Conservation (phyloP, 1,140 invertebrate species). For the Druon quercuslanigerum region DNA sequence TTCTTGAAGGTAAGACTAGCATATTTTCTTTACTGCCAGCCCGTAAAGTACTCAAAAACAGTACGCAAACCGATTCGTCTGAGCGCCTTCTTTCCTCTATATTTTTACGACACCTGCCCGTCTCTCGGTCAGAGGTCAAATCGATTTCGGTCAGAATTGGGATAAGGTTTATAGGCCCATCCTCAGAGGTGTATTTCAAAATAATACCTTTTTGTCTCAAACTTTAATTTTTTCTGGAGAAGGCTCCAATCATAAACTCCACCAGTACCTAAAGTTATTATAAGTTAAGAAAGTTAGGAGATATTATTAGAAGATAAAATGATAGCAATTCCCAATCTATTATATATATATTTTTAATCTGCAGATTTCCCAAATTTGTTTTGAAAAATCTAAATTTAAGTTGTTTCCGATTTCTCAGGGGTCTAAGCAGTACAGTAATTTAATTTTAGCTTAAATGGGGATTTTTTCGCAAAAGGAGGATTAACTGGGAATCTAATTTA, state of each 20-base stretch:
- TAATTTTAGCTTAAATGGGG: too few relatives aligned
- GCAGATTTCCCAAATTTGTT: too few relatives aligned
- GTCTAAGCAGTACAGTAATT: too few relatives aligned
- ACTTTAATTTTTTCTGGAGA: background rate
- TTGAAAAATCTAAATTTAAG: too few relatives aligned
- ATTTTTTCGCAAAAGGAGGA: too few relatives aligned
- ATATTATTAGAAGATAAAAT: too few relatives aligned
- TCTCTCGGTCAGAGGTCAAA: conserved; percentile 37
- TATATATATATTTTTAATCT: too few relatives aligned
- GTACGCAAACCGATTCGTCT: conserved; percentile 33
- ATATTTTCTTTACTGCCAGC: conserved; percentile 20
- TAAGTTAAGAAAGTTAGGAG: too few relatives aligned
- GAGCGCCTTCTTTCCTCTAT: conserved; percentile 33
- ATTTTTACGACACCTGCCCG: conserved; percentile 43
- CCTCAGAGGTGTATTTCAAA: background rate
- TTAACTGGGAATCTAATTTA: too few relatives aligned
- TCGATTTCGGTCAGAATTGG: conserved; percentile 41
- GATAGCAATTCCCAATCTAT: too few relatives aligned
- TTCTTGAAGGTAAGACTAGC: conserved; percentile 7
- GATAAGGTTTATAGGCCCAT: conserved; percentile 40
- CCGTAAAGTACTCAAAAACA: conserved; percentile 38
- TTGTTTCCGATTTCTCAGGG: too few relatives aligned
- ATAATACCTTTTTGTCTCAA: background rate
- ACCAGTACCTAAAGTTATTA: too few relatives aligned
- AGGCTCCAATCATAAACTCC: background rate